A percentile compares a stretch with the other conserved stretches of the same genome.
phyloP scores from a whole-genome alignment of 2,888 invertebrate genomes.

The Caradrina clavipalpis region DNA sequence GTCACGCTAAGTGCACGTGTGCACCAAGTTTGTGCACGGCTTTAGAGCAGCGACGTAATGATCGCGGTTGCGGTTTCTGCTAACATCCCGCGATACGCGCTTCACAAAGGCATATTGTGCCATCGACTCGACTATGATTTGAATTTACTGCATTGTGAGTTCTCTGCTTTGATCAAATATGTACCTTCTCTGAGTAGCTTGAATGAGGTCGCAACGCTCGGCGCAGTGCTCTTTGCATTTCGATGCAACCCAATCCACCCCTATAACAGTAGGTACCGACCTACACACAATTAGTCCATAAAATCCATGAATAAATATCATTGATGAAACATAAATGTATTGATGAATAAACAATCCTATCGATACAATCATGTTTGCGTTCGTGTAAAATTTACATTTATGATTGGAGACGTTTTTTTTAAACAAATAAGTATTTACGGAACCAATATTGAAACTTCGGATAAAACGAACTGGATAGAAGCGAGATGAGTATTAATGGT shows the following conservation, averaged over 20 bases:
- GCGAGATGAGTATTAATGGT: not conserved
- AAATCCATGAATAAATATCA: conserved; percentile 49
- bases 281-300: conserved; percentile 17
- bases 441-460: conserved; percentile 15
- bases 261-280: not conserved
- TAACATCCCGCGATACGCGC: conserved; percentile 44
- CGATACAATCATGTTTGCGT: conserved; percentile 58
- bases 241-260: conserved; percentile 39
- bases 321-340: conserved; percentile 55
- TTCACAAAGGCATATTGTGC: conserved; percentile 47
- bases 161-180: conserved; percentile 52
- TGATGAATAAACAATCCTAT: conserved; percentile 52
- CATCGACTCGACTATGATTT: conserved; percentile 46
- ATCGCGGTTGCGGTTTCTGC: conserved; percentile 48
- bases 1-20: conserved; percentile 35
- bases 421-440: conserved; percentile 27
- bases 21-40: conserved; percentile 38
- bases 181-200: conserved; percentile 43
- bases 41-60: conserved; percentile 36
- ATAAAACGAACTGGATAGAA: conserved; percentile 37
- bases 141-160: conserved; percentile 54
- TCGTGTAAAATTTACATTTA: conserved; percentile 65
- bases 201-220: conserved; percentile 49
- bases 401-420: conserved; percentile 63
- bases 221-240: conserved; percentile 50